Evolutionary conservation across 2,888 invertebrate species (phyloP).

Genomic region (Nineta flava): DNA sequence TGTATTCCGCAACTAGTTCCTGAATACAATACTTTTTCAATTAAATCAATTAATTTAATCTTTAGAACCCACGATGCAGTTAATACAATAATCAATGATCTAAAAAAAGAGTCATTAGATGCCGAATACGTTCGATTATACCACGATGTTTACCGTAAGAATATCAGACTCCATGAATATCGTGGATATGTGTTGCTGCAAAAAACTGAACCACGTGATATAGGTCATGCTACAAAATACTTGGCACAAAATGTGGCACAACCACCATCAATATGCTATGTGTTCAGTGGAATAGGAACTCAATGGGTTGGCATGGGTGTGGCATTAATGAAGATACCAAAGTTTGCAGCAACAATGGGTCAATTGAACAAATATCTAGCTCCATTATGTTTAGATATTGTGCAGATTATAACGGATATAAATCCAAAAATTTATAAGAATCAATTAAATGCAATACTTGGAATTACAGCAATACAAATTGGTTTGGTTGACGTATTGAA

Average conservation of each 20-base stretch:
- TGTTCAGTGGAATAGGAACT: constrained; percentile 65
- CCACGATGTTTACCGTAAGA: constrained; percentile 32
- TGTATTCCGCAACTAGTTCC: not conserved
- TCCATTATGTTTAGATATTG: constrained; percentile 46
- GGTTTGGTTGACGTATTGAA: constrained; percentile 30
- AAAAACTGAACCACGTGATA: constrained; percentile 16
- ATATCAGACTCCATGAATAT: constrained; percentile 39
- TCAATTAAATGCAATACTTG: constrained; percentile 51
- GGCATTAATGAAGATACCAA: constrained; percentile 45
- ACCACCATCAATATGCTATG: constrained; percentile 44
- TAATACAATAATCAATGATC: constrained; percentile 41
- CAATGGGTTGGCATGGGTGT: constrained; percentile 57
- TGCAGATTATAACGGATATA: constrained; percentile 39
- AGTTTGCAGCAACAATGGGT: constrained; percentile 46
- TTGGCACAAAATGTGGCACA: constrained; percentile 35
- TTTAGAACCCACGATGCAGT: constrained; percentile 58
- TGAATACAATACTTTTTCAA: no score
- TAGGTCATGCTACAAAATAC: constrained; percentile 37
- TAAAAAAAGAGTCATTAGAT: constrained; percentile 44
- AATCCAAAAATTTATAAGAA: constrained; percentile 51
- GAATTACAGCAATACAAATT: no score
- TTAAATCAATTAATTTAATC: no score
- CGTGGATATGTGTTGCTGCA: constrained; percentile 40
- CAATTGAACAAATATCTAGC: constrained; percentile 43
- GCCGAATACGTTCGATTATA: constrained; percentile 41